These are phyloP conservation scores for Cantharis flavilabris DNA, from an alignment of 2,888 invertebrate genomes.

Conservation along the genomic window DNA sequence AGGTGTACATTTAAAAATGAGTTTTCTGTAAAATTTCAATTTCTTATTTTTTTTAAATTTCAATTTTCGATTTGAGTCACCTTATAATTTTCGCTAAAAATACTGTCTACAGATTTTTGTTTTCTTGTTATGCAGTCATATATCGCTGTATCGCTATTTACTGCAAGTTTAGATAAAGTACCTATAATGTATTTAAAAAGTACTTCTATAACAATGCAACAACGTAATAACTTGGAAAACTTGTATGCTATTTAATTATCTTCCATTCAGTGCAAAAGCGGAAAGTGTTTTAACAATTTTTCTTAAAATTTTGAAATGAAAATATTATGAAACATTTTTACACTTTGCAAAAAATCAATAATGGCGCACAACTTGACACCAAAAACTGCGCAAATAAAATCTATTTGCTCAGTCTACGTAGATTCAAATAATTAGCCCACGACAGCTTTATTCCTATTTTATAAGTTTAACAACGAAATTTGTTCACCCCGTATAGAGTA, in stretches of 20 bases:
- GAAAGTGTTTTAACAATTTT: not conserved
- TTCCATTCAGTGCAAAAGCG: too few relatives aligned
- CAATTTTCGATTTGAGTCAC: too few relatives aligned
- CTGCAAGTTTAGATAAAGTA: not conserved
- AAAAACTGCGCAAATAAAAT: not conserved
- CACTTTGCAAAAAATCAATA: not conserved
- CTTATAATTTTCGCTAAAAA: too few relatives aligned
- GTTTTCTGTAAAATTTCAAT: too few relatives aligned
- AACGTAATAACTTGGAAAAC: not conserved
- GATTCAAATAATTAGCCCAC: not conserved
- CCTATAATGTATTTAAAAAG: too few relatives aligned
- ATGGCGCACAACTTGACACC: not conserved
- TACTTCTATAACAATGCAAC: too few relatives aligned
- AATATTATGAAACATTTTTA: not conserved
- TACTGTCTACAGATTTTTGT: too few relatives aligned
- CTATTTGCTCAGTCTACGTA: not conserved
- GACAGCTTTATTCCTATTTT: not conserved
- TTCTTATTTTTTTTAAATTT: too few relatives aligned
- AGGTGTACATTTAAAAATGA: too few relatives aligned
- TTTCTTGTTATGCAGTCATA: too few relatives aligned
- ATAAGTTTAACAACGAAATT: not conserved
- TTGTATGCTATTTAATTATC: not conserved
- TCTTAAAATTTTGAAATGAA: not conserved
- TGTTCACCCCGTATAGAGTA: not conserved
- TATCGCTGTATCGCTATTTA: too few relatives aligned